Conservation (phyloP, 92 coral and sea anemone genomes). For the Heliopora coerulea region DNA sequence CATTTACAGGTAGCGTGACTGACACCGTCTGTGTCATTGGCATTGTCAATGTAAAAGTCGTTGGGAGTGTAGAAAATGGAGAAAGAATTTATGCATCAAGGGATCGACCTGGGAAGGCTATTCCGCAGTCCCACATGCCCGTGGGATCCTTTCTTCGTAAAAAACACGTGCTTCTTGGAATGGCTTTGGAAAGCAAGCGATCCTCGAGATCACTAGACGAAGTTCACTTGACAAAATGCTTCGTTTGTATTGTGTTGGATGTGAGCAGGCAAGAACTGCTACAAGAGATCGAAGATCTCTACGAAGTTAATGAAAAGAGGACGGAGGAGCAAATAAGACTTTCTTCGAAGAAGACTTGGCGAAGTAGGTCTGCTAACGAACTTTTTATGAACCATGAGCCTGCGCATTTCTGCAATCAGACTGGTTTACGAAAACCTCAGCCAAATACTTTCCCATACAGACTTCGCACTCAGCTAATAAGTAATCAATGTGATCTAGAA, state of each 20-base stretch:
- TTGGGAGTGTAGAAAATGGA: constrained; percentile 85
- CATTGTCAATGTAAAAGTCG: constrained; percentile 75
- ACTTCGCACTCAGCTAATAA: too few relatives aligned
- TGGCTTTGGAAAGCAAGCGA: constrained; percentile 52
- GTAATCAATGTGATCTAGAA: too few relatives aligned
- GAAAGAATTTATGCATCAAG: constrained; percentile 80
- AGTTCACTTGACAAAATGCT: constrained; percentile 66
- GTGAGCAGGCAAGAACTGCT: constrained; percentile 68
- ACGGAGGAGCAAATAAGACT: constrained; percentile 51
- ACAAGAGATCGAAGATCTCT: constrained; percentile 80
- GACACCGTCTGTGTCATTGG: constrained; percentile 98
- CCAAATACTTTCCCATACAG: too few relatives aligned
- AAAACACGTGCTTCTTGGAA: constrained; percentile 51
- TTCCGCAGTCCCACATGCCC: constrained; percentile 86
- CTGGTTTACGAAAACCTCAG: too few relatives aligned
- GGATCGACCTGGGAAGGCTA: constrained; percentile 83
- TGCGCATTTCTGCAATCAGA: too few relatives aligned
- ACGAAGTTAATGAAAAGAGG: constrained; percentile 56
- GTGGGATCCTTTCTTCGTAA: constrained; percentile 52
- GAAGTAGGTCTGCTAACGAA: constrained; percentile 21
- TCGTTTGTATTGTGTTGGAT: constrained; percentile 94
- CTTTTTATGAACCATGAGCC: too few relatives aligned
- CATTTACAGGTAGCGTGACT: constrained; percentile 42
- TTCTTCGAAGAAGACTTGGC: constrained; percentile 20
- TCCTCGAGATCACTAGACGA: constrained; percentile 51